These are phyloP conservation scores for Cynaeus angustus DNA, from an alignment of 2,888 invertebrate genomes.

Conservation along the genomic window DNA sequence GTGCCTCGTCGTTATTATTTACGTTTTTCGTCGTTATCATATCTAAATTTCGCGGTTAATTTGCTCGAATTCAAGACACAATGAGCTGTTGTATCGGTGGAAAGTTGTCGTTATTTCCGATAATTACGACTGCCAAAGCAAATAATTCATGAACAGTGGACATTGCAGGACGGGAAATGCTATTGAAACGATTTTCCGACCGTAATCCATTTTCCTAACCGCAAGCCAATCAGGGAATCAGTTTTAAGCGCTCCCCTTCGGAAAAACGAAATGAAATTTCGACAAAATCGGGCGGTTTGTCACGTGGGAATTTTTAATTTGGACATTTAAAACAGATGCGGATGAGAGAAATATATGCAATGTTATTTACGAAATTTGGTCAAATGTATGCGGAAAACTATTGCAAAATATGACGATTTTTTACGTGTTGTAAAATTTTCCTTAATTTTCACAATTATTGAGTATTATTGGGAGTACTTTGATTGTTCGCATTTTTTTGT, in stretches of 20 bases:
- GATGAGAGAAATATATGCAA: too few species aligned
- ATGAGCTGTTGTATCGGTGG: slow-evolving; percentile 1
- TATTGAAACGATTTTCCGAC: slow-evolving; percentile 38
- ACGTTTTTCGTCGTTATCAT: neutral
- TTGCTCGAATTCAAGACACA: neutral
- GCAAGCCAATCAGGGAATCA: slow-evolving; percentile 32
- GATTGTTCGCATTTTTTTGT: too few species aligned
- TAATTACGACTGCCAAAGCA: slow-evolving; percentile 29
- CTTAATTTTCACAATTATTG: too few species aligned
- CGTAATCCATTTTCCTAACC: slow-evolving; percentile 32
- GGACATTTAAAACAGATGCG: too few species aligned
- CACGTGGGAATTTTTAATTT: too few species aligned
- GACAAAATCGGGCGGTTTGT: neutral
- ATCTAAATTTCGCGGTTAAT: neutral
- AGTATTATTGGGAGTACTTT: too few species aligned
- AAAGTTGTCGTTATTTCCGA: slow-evolving; percentile 26
- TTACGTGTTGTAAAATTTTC: too few species aligned
- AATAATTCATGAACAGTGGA: slow-evolving; percentile 40
- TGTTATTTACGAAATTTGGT: too few species aligned
- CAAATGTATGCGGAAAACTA: too few species aligned
- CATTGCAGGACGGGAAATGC: slow-evolving; percentile 37
- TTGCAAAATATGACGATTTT: too few species aligned
- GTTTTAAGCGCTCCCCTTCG: neutral
- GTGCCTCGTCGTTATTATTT: neutral
- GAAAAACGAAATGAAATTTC: slow-evolving; percentile 8